Evolutionary conservation across 35 echinoderm and acorn worm species (phyloP), one percentile per base, ranked within the genome.

Genomic region (Patiria miniata): DNA sequence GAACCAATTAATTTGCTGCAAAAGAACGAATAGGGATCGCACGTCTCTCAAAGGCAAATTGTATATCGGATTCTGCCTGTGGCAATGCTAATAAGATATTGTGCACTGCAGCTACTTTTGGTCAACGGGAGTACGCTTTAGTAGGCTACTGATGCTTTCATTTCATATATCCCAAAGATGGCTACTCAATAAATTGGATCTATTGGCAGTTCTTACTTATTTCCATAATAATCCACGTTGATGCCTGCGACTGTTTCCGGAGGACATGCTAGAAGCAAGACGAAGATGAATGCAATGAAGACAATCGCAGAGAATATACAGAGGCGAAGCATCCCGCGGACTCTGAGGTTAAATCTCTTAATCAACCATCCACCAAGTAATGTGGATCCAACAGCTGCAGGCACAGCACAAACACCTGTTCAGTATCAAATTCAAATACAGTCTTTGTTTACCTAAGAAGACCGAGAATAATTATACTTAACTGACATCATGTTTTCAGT

Each of bases 341-440:
- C 92, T 47, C 78, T 85, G 10, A 94, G 83, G 23, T 86, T n/a
- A 29, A 85, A 87, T 86, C 83, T 37, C 32, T 89, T 85, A 37
- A 86, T 39, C 7, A 94, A 22, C 69, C 82, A 94, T 36, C 92
- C 92, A 40, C 92, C 92, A 40, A 94, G 68, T 16, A 86, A 78
- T 1, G 88, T 89, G 9, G 87, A 87, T 39, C 82, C 73, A 1
- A 53, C 78, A 65, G 69, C 92, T 0, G 81, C 92, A 2, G 92
- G 92, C 10, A 94, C 77, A 0, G 83, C 68, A 28, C 50, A 83
- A 39, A 88, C 59, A 50, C 91, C 91, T 93, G n/a, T n/a, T n/a
- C n/a, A n/a, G n/a, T n/a, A n/a, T n/a, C 1, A 9, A 23, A 51
- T 21, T 30, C 34, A 53, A 33, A 58, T n/a, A 19, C 9, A 88